Evolutionary conservation across 2,888 invertebrate genomes (phyloP), one percentile per base, ranked within the genome.

Genomic region (Oligia latruncula): DNA sequence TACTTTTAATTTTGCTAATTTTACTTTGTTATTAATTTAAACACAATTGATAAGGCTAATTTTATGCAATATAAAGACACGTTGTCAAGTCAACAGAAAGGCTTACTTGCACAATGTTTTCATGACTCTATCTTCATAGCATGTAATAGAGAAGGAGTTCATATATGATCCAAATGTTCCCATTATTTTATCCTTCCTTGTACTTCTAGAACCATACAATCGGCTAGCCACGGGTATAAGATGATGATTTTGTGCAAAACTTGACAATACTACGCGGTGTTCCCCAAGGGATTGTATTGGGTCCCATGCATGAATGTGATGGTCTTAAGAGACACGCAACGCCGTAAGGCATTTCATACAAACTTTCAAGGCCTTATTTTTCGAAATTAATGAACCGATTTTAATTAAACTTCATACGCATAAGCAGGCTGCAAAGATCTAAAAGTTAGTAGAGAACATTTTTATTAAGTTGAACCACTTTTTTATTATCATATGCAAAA

Each of bases 11-110:
- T 17, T 6, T 60, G 13, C 49, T n/a, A 52, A 67, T 83, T 77
- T 66, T 43, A 81, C 66, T 83, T 66, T 62, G 0, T 67, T 66
- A 83, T 81, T 62, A 35, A 8, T 66, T 83, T 11, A 62, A 60
- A 64, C 60, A 55, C 3, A 0, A 40, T 40, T 68, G n/a, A 58
- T 82, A 55, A 64, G 67, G 49, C n/a, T 23, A 0, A 60, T 20
- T 73, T 17, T 68, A 15, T 29, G 29, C 40, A 62, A 15, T 23
- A 58, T 40, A n/a, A 52, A 29, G 5, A 68, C 20, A 35, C 20
- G 3, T n/a, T 60, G n/a, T 62, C 3, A 35, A 62, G n/a, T 82
- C 17, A 62, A n/a, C 29, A 74, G 20, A 35, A 23, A 58, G 11
- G 64, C 4, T 64, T 52, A 13, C 9, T 17, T 35, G 1, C 11